Conservation (phyloP, 2,797 vertebrate species). For the Rhinichthys osculus region DNA sequence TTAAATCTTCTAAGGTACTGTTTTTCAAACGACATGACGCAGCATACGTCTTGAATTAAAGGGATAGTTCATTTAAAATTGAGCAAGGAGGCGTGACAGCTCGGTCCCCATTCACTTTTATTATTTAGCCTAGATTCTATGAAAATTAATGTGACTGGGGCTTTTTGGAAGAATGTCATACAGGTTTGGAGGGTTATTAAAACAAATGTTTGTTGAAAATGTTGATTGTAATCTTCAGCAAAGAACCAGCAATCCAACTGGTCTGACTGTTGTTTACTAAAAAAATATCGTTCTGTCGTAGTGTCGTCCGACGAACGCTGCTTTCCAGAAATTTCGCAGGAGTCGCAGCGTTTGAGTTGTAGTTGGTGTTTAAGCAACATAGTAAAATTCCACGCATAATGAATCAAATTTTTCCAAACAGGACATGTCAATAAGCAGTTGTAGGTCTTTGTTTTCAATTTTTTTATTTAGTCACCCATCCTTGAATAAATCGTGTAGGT, state of each 20-base stretch:
- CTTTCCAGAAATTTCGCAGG: slow-evolving; percentile 53
- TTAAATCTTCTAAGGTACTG: not conserved
- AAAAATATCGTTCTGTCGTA: not conserved
- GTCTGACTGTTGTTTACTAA: no score
- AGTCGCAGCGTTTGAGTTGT: not conserved
- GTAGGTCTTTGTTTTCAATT: not conserved
- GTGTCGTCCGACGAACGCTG: not conserved
- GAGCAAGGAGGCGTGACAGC: not conserved
- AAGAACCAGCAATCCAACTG: not conserved
- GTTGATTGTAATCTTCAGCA: not conserved
- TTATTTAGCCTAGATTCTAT: no score
- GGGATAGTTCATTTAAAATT: not conserved
- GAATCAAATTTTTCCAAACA: not conserved
- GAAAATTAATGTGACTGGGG: not conserved
- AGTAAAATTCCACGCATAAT: not conserved
- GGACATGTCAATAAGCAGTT: not conserved
- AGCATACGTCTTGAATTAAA: not conserved
- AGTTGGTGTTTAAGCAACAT: not conserved
- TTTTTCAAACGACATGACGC: not conserved
- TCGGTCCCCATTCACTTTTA: not conserved
- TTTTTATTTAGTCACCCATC: not conserved
- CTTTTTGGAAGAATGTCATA: not conserved
- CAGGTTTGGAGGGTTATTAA: not conserved
- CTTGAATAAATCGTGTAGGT: not conserved
- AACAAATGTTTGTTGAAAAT: not conserved